phyloP scores from a whole-genome alignment of 2,797 vertebrate genomes.

The Corythornis leucogaster region DNA sequence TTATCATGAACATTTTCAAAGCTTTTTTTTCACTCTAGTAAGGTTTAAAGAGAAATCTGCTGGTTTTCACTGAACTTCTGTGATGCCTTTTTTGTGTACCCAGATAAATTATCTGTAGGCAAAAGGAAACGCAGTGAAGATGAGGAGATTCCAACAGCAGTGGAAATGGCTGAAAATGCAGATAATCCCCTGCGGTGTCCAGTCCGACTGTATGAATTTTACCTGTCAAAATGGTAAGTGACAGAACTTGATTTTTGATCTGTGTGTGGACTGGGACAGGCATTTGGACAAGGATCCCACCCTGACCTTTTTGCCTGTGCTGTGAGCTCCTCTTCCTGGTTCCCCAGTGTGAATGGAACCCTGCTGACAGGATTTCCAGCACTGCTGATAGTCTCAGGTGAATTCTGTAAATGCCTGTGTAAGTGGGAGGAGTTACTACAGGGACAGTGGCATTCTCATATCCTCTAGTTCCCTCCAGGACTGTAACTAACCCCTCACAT shows the following conservation, averaged over 20 bases:
- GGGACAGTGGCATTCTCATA: neutral
- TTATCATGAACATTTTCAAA: neutral
- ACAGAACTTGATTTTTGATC: neutral
- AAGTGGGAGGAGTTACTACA: neutral
- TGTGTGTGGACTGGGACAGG: neutral
- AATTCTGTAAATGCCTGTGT: neutral
- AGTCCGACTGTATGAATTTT: slow-evolving; percentile 96
- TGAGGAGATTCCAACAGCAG: slow-evolving; percentile 80
- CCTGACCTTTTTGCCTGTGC: neutral
- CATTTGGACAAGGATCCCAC: neutral
- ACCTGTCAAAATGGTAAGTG: slow-evolving; percentile 96
- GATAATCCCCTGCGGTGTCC: slow-evolving; percentile 96
- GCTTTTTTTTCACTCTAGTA: neutral
- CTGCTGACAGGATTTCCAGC: neutral
- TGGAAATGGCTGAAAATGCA: slow-evolving; percentile 95
- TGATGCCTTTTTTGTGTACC: neutral
- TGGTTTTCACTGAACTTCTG: neutral
- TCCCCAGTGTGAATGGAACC: neutral
- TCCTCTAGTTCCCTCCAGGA: neutral
- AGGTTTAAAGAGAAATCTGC: neutral
- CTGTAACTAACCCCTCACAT: neutral
- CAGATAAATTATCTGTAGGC: slow-evolving; percentile 83
- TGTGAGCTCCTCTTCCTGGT: neutral
- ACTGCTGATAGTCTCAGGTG: neutral
- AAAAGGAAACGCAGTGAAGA: slow-evolving; percentile 89